Percentiles rank a stretch among this genome's conserved stretches.
Conservation (phyloP, 2,797 vertebrate species). For the Enteromius treurensis region DNA sequence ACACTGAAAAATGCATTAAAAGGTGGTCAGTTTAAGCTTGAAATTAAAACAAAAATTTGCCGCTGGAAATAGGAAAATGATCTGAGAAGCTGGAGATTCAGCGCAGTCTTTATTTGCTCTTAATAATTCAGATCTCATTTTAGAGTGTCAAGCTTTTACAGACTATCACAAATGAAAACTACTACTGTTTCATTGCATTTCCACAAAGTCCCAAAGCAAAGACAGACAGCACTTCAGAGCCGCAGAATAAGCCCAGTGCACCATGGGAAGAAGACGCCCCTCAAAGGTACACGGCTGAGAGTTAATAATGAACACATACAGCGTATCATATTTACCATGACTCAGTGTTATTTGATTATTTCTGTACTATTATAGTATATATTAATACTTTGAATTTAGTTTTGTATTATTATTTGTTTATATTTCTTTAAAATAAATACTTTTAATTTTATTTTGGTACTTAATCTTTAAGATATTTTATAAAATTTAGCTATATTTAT, state of each 20-base stretch:
- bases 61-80: too few relatives aligned
- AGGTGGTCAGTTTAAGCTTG: background rate
- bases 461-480: background rate
- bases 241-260: conserved; percentile 76
- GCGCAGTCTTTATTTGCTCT: background rate
- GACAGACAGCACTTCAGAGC: conserved; percentile 77
- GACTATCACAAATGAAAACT: background rate
- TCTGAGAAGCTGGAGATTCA: background rate
- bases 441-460: background rate
- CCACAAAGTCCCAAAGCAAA: conserved; percentile 80
- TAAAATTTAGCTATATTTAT: background rate
- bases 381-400: background rate
- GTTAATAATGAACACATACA: background rate
- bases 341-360: background rate
- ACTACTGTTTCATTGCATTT: background rate
- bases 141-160: background rate
- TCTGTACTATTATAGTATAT: background rate
- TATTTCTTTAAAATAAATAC: background rate
- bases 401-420: background rate
- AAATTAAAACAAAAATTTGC: background rate
- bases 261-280: conserved; percentile 85
- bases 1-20: background rate
- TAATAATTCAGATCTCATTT: background rate
- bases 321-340: background rate
- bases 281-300: conserved; percentile 75